These are phyloP conservation scores for Anarsia innoxiella DNA, from an alignment of 2,888 invertebrate genomes.

Conservation along the genomic window DNA sequence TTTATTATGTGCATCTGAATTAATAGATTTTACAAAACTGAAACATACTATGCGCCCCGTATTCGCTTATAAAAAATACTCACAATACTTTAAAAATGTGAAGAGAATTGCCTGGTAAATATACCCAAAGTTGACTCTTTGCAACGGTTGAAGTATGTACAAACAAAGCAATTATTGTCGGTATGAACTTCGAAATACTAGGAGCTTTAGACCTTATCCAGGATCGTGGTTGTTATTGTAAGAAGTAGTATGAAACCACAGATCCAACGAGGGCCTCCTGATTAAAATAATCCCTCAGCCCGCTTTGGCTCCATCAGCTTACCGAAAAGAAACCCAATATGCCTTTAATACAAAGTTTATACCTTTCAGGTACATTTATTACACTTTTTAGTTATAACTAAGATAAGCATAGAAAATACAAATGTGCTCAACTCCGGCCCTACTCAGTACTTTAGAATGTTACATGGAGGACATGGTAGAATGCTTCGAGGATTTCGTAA, in stretches of 20 bases:
- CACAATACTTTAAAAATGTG: constrained; percentile 65
- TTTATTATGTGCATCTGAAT: neutral
- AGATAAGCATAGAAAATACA: constrained; percentile 15
- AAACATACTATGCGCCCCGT: constrained; percentile 55
- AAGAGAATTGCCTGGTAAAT: constrained; percentile 56
- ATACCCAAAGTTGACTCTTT: too few species aligned
- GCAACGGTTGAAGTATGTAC: too few species aligned
- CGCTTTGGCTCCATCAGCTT: too few species aligned
- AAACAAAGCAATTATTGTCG: too few species aligned
- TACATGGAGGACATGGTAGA: constrained; percentile 44
- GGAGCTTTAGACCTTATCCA: too few species aligned
- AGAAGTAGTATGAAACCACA: too few species aligned
- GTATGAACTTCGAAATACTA: too few species aligned
- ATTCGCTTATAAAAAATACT: constrained; percentile 52
- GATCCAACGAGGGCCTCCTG: too few species aligned
- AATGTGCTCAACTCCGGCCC: constrained; percentile 37
- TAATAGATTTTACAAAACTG: constrained; percentile 29
- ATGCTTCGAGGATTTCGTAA: constrained; percentile 43
- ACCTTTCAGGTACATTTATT: constrained; percentile 61
- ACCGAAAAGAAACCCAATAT: too few species aligned
- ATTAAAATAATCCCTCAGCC: too few species aligned
- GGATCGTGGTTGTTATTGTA: too few species aligned
- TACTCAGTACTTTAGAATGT: constrained; percentile 33
- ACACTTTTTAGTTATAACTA: constrained; percentile 38
- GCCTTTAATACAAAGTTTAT: too few species aligned